Evolutionary conservation across 1,140 invertebrate genomes (phyloP), one percentile per base, ranked within the genome.

Genomic region (Daktulosphaira vitifoliae): DNA sequence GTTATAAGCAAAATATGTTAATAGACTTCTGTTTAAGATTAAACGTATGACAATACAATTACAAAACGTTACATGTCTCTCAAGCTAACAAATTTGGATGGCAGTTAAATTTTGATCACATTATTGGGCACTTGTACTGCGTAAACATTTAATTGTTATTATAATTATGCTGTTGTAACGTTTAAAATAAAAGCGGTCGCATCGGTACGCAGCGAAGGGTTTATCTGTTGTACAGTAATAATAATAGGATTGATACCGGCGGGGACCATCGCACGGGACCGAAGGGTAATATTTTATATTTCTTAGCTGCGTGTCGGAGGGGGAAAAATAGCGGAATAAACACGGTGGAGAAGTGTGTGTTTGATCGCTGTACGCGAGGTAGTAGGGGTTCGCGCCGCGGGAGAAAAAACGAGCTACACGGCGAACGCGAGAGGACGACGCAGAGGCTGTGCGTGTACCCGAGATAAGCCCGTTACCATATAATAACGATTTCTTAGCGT

Each of bases 401-500:
- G 11, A 9, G 25, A 46, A 3, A 26, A 39, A 20, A 29, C 23
- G 54, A 20, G 23, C 22, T 44, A 33, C 22, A n/a, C n/a, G 54
- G n/a, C 20, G 37, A 9, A 15, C 33, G 39, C 11, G 56, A 22
- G 56, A 11, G 23, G 39, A 8, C 20, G 42, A 15, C 37, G 39
- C 8, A 11, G 42, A 22, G 56, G 9, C 54, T 62, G 56, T 62
- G 56, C 56, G 56, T 29, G 56, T 62, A 46, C 56, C 56, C 56
- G 56, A 62, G 56, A 62, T 62, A 62, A 62, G 56, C 56, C 56
- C 56, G 56, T 62, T 62, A 62, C 56, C 56, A 62, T 62, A 62
- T 62, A 62, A 62, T 62, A 62, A 62, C 56, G 56, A 62, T 62
- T 62, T 62, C 56, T 62, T 62, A 62, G 56, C 56, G 56, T 62